A percentile compares a stretch with the other conserved stretches of the same genome.
Conservation (phyloP, 1,140 invertebrate species). For the Heliconius congener region DNA sequence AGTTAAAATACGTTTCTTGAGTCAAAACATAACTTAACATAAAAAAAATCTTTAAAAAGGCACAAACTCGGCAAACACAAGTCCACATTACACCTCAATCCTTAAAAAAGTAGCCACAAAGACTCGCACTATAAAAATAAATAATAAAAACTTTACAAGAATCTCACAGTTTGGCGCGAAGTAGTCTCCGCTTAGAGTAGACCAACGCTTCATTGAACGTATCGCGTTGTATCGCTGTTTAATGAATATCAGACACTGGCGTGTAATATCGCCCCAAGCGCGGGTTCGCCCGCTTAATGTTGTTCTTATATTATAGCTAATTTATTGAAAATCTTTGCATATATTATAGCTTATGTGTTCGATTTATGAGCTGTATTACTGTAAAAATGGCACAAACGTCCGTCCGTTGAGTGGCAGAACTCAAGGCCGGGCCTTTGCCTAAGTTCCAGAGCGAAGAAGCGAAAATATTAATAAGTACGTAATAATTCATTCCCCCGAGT, state of each 20-base stretch:
- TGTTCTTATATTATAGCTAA: too few species aligned
- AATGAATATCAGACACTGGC: neutral
- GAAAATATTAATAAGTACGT: too few species aligned
- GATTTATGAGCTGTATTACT: too few species aligned
- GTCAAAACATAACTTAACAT: neutral
- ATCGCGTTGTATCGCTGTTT: slow-evolving; percentile 11
- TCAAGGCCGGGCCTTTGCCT: too few species aligned
- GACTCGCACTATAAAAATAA: slow-evolving; percentile 42
- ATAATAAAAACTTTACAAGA: slow-evolving; percentile 40
- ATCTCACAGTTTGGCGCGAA: slow-evolving; percentile 46
- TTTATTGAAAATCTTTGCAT: too few species aligned
- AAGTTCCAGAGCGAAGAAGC: too few species aligned
- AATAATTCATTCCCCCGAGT: too few species aligned
- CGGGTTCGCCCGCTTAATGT: too few species aligned
- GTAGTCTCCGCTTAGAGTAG: slow-evolving; percentile 23
- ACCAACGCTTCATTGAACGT: slow-evolving; percentile 1
- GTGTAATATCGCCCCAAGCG: too few species aligned
- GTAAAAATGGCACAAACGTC: too few species aligned
- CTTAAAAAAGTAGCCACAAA: slow-evolving; percentile 33
- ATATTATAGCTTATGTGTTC: too few species aligned
- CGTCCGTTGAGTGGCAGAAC: too few species aligned
- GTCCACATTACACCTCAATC: slow-evolving; percentile 31
- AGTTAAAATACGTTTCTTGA: neutral
- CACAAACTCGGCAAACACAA: slow-evolving; percentile 23
- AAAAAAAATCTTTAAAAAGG: slow-evolving; percentile 12